Percentiles rank a stretch among this genome's conserved stretches.
phyloP scores from a whole-genome alignment of 2,888 invertebrate species.

The Micoletzkya japonica region DNA sequence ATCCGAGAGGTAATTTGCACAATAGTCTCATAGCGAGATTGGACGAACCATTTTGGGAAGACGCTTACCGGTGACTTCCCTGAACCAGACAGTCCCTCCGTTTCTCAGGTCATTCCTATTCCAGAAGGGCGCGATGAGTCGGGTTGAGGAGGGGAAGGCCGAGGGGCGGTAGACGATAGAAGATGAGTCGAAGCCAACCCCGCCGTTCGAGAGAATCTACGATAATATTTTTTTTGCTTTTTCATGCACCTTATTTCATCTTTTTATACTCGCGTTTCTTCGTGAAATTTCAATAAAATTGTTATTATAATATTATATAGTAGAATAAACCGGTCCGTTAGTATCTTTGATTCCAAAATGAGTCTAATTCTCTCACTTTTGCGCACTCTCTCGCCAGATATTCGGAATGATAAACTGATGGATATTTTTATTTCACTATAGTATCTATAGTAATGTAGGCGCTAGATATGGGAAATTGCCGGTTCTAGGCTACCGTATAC shows the following conservation, averaged over 20 bases:
- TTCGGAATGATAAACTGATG: background rate
- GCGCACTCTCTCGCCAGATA: too few relatives aligned
- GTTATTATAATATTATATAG: too few relatives aligned
- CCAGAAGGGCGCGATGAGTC: conserved; percentile 63
- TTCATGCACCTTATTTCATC: too few relatives aligned
- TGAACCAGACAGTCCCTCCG: conserved; percentile 61
- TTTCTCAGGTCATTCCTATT: conserved; percentile 62
- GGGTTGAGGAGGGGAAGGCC: conserved; percentile 35
- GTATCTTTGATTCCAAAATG: too few relatives aligned
- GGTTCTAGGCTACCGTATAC: conserved; percentile 25
- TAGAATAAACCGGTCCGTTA: too few relatives aligned
- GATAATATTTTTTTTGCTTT: background rate
- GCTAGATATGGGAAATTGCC: background rate
- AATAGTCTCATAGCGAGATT: background rate
- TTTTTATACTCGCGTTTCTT: too few relatives aligned
- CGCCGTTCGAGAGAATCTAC: conserved; percentile 60
- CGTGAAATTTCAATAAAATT: background rate
- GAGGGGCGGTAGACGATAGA: conserved; percentile 27
- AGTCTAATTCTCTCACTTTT: too few relatives aligned
- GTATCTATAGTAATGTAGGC: background rate
- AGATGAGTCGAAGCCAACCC: conserved; percentile 55
- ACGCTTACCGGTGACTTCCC: conserved; percentile 57
- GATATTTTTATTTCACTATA: too few relatives aligned
- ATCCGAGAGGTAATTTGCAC: too few relatives aligned
- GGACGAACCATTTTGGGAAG: too few relatives aligned